Base-by-base conservation (phyloP, 2,113 vertebrate genomes). In the Rhagologus leucostigma region DNA sequence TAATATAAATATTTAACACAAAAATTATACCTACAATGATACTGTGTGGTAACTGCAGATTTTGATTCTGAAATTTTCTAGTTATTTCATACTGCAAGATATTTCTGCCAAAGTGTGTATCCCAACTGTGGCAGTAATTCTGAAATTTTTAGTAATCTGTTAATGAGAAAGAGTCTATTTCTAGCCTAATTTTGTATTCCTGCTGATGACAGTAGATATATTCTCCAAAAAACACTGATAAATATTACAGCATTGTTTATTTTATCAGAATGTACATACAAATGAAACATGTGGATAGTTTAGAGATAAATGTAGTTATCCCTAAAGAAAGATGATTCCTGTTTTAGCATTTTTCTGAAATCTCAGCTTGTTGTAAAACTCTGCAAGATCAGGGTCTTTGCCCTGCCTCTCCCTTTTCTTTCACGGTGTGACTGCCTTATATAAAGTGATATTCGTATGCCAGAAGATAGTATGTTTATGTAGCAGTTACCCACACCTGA, bases 401-500 rank as follows among this genome's bases (percentile, higher is more conserved):
- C 37, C 83, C 46, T 46, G 76, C 62, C 55, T 88, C 59, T 92
- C 75, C 84, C 67, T 74, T 95, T 89, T 47, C 53, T 67, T 87
- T 84, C 42, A 22, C 26, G 75, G 63, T 55, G n/a, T 60, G 89
- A 84, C 60, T 89, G 88, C 90, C 62, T 97, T 90, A 96, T 81
- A 60, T 16, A 84, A 96, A 96, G 79, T 71, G 93, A 97, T 96
- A 91, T 90, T 88, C 82, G 35, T 68, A 70, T 86, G 95, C 95
- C 95, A 92, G 90, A 87, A 97, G 92, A 88, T 90, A 84, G 71
- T 46, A 86, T 29, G 79, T 68, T 59, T 86, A 84, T 52, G 71
- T n/a, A 92, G 86, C 65, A 96, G 75, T 88, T 78, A 90, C 83
- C 68, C 85, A 86, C 90, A 94, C 83, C 88, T 96, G 96, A 96